Evolutionary conservation across 2,888 invertebrate species (phyloP).

Genomic region (Drosophila kanekoi): DNA sequence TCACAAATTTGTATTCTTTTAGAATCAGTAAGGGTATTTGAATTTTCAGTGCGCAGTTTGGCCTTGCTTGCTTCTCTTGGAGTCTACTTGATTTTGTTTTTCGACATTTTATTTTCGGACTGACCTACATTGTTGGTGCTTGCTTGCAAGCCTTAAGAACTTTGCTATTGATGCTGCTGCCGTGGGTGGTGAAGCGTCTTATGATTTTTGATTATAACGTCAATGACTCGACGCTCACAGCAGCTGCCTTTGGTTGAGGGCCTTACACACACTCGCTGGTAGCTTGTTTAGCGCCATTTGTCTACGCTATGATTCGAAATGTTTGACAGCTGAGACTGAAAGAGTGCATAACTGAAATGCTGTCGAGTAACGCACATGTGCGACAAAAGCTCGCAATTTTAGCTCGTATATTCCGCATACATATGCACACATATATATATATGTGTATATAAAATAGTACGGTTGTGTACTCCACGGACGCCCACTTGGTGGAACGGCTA

Average conservation of each 20-base stretch:
- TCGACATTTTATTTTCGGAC: conserved; percentile 68
- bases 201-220: conserved; percentile 74
- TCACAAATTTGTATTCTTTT: neutral
- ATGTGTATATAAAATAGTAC: conserved; percentile 1
- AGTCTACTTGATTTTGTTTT: conserved; percentile 53
- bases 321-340: conserved; percentile 68
- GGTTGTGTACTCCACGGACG: conserved; percentile 4
- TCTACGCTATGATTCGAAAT: conserved; percentile 55
- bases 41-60: neutral
- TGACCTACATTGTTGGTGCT: conserved; percentile 72
- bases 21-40: conserved; percentile 9
- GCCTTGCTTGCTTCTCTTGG: neutral
- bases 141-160: conserved; percentile 43
- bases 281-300: conserved; percentile 46
- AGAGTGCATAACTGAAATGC: conserved; percentile 44
- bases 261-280: conserved; percentile 11
- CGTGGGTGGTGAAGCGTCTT: conserved; percentile 48
- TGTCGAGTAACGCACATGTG: conserved; percentile 43
- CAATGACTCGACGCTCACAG: conserved; percentile 59
- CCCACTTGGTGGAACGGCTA: conserved; percentile 31
- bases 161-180: conserved; percentile 15
- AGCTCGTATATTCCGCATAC: conserved; percentile 1
- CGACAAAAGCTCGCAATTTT: conserved; percentile 53
- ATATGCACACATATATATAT: neutral
- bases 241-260: conserved; percentile 41